Evolutionary conservation across 2,888 invertebrate species (phyloP), one percentile per base, ranked within the genome.

Genomic region (Sphaeridia pumilis): DNA sequence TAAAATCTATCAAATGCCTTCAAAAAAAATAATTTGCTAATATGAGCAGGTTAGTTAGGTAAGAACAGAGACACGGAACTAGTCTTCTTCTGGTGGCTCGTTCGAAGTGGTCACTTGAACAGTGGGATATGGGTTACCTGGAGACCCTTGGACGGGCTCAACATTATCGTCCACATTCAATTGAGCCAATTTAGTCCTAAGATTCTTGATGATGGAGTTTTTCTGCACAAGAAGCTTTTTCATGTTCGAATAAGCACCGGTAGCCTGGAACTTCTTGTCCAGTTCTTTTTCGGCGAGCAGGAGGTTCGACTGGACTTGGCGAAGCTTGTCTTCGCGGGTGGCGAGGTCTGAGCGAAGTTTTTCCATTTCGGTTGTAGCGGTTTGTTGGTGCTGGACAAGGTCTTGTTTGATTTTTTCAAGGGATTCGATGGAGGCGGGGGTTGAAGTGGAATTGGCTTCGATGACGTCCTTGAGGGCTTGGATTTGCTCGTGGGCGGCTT

Each of bases 271-370:
- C 66, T 77, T 77, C 65, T 35, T 36, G 60, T 77, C 76, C 42
- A 78, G 66, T 66, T 78, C 77, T 73, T 76, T 74, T 66, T 77
- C 76, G 17, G 76, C 74, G 61, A 76, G 66, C 49, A 74, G 72
- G 45, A 77, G 66, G 68, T 75, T 74, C 25, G 74, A 72, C 59
- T 72, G 70, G 7, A 74, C 70, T 55, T 59, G 57, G 26, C 63
- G 54, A 20, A 63, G 46, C 54, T 64, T 64, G 35, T 48, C 57
- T 34, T 64, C 64, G 4, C 64, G 54, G 22, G 59, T 42, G 36
- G 63, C 60, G 47, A 63, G 50, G 49, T 63, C 63, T 26, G 58
- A 49, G 48, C 65, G 61, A 45, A 70, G 67, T 54, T 66, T 60
- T 46, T 69, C 68, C 22, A 71, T 59, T 54, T 71, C 69, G 17